Conservation (phyloP, 2,113 vertebrate species). For the Piprites chloris region DNA sequence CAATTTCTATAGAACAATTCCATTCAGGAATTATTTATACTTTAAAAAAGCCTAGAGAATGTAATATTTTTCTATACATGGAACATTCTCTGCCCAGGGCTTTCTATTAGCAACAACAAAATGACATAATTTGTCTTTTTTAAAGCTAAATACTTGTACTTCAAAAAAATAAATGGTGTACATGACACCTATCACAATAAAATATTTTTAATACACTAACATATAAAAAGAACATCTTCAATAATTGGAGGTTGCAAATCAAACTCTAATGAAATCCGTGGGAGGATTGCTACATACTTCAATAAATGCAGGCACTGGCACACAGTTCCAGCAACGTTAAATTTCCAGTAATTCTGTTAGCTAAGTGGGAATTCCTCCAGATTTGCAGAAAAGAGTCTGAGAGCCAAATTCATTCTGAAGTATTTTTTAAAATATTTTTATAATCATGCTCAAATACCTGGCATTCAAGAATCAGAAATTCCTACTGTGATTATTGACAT, state of each 20-base stretch:
- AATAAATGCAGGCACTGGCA: background rate
- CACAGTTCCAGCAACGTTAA: background rate
- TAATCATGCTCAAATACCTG: background rate
- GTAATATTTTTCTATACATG: background rate
- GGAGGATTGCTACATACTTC: background rate
- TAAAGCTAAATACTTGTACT: background rate
- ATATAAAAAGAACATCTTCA: background rate
- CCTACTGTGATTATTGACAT: background rate
- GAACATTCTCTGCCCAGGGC: background rate
- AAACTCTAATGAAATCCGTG: background rate
- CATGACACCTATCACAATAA: background rate
- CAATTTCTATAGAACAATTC: background rate
- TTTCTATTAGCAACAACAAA: background rate
- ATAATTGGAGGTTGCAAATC: background rate
- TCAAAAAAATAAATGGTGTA: background rate
- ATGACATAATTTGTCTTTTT: background rate
- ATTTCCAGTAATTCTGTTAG: slow-evolving; percentile 1
- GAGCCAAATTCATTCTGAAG: background rate
- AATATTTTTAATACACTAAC: background rate
- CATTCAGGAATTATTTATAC: background rate
- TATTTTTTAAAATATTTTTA: background rate
- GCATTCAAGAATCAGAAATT: background rate
- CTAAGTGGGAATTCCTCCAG: background rate
- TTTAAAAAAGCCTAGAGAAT: background rate
- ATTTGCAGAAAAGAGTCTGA: background rate